phyloP scores from a whole-genome alignment of 2,113 vertebrate genomes.

The Monarcha castaneiventris region DNA sequence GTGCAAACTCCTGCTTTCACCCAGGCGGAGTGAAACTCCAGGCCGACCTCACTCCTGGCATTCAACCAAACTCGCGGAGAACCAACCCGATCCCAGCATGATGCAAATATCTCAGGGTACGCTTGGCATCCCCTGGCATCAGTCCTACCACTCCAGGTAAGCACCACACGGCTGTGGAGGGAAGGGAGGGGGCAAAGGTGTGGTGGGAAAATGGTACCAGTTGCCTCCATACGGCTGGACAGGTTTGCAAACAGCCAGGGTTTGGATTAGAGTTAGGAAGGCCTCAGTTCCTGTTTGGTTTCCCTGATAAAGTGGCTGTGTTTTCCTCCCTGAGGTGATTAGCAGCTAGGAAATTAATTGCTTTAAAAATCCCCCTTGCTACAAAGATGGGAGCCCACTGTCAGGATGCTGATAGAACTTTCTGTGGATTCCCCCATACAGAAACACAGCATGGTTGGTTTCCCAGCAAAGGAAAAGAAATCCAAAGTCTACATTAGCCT shows the following conservation, averaged over 20 bases:
- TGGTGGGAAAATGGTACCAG: neutral
- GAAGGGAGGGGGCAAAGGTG: neutral
- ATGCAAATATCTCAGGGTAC: conserved; percentile 87
- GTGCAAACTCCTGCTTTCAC: neutral
- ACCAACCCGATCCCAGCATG: conserved; percentile 82
- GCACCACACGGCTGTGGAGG: neutral
- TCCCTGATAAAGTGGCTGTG: neutral
- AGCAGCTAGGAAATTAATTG: neutral
- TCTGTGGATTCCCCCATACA: neutral
- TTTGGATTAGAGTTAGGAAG: neutral
- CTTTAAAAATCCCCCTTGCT: neutral
- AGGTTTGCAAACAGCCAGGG: neutral
- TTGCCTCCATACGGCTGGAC: neutral
- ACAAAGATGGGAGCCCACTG: neutral
- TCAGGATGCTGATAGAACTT: neutral
- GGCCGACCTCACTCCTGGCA: conserved; percentile 94
- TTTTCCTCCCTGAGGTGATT: neutral
- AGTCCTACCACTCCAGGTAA: conserved; percentile 90
- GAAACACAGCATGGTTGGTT: neutral
- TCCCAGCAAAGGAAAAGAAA: neutral
- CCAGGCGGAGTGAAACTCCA: conserved; percentile 80
- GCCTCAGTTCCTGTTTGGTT: neutral
- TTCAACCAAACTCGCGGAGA: conserved; percentile 81
- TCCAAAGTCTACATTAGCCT: neutral
- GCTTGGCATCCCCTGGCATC: conserved; percentile 86